Evolutionary conservation across 35 echinoderm and acorn worm species (phyloP), one percentile per base, ranked within the genome.

Genomic region (Heliocidaris erythrogramma): DNA sequence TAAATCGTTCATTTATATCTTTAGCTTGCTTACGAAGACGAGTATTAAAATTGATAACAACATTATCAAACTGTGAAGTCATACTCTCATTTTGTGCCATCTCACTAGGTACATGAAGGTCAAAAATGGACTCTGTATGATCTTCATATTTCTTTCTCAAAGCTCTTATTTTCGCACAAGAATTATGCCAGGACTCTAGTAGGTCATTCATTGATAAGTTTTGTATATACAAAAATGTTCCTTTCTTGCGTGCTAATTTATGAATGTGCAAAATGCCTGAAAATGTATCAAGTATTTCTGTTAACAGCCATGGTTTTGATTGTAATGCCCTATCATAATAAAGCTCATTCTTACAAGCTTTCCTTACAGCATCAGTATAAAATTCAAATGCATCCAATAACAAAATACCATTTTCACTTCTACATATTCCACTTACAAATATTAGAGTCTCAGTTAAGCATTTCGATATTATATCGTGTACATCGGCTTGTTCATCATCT

Each of bases 201-300:
- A 88, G 5, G 9, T 88, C 86, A 88, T 31, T 17, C 2, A 42
- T 8, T 30, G 86, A 13, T 14, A 88, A 8, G 21, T 88, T 88
- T 32, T 13, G 47, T 13, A 88, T 5, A 7, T 88, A 88, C 4
- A 88, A 42, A 48, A 88, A 88, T 9, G 7, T 14, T 5, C 86
- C 90, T 53, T 92, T 92, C 27, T 48, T 92, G 5, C 9, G 9
- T 49, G 49, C n/a, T 1, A 13, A 92, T 17, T 50, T 92, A 32
- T 48, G 30, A 16, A 92, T 32, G 24, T 11, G 52, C 7, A 92
- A 30, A 13, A 92, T 48, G 27, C 52, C 90, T 32, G 2, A 9
- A 56, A 92, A 92, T 31, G 18, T 47, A 49, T 92, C 90, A 11
- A 92, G 7, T 32, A 92, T 92, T 92, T 92, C 52, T 18, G 31